Conservation (phyloP, 1,140 invertebrate genomes). For the Magallana angulata region DNA sequence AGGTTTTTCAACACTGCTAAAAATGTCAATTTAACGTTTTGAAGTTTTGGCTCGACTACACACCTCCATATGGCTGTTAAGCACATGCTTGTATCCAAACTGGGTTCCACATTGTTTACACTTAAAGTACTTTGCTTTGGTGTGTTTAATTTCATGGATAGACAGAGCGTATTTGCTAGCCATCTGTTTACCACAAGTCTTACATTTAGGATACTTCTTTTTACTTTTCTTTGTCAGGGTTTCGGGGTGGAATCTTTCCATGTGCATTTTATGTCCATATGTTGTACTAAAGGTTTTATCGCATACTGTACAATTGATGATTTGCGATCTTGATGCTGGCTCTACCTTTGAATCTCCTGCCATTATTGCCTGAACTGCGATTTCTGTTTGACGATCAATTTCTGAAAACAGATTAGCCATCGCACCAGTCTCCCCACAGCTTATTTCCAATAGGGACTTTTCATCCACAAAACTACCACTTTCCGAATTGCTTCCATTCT, state of each 20-base stretch:
- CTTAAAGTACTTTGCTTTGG: neutral
- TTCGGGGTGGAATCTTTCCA: conserved; percentile 20
- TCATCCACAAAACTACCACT: no score
- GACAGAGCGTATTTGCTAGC: conserved; percentile 13
- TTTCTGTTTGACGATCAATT: no score
- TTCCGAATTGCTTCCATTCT: no score
- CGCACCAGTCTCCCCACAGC: no score
- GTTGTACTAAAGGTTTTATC: neutral
- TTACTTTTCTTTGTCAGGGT: neutral
- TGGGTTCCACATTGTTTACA: neutral
- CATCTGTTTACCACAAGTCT: conserved; percentile 23
- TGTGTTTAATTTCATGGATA: conserved; percentile 23
- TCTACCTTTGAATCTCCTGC: no score
- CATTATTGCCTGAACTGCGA: no score
- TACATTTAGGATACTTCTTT: neutral
- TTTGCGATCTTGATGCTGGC: neutral
- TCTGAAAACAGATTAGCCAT: no score
- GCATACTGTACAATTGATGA: neutral
- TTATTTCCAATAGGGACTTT: no score
- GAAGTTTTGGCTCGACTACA: neutral
- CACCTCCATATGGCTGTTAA: conserved; percentile 5
- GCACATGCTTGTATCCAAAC: neutral
- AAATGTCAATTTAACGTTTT: neutral
- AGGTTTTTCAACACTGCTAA: no score
- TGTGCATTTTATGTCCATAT: neutral